Evolutionary conservation across 2,888 invertebrate genomes (phyloP), one percentile per base, ranked within the genome.

Genomic region (Lepidonotus clava): DNA sequence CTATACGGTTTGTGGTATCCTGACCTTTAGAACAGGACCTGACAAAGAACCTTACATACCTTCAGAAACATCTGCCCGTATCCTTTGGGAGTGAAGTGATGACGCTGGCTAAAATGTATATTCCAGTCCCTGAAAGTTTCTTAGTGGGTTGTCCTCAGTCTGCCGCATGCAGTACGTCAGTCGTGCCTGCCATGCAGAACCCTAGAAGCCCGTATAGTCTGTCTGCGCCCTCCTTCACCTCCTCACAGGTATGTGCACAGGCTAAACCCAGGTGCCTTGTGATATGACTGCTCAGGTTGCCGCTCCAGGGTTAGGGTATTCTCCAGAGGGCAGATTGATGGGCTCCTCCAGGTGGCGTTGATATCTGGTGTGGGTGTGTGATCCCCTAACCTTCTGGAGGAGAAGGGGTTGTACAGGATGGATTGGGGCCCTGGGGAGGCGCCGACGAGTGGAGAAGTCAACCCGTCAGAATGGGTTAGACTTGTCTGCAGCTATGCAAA

Each of bases 401-500:
- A 61, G 61, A 61, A 61, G 24, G 61, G 24, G 61, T 24, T 61
- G n/a, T n/a, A n/a, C 28, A 28, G 24, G 61, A 28, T 2, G 61
- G 1, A 24, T 61, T 24, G 28, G 8, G 56, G 21, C 11, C 28
- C 1, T 61, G 28, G 61, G 61, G 61, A 61, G 61, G n/a, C n/a
- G n/a, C n/a, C n/a, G n/a, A n/a, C n/a, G n/a, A 24, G 61, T 53
- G 6, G 21, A 53, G 21, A 1, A 61, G 24, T 6, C 28, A n/a
- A 61, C 28, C 61, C 24, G 61, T 61, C 61, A 61, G 61, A 61
- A 32, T 61, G 24, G 28, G 61, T 61, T 61, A 61, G 61, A 61
- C 24, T 61, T 61, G 46, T 61, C 61, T 61, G 61, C 2, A 61
- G 61, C 61, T 61, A 61, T 28, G 61, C 61, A 61, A 61, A 61